Evolutionary conservation across 2,888 invertebrate species (phyloP).

Genomic region (Zele albiditarsus): DNA sequence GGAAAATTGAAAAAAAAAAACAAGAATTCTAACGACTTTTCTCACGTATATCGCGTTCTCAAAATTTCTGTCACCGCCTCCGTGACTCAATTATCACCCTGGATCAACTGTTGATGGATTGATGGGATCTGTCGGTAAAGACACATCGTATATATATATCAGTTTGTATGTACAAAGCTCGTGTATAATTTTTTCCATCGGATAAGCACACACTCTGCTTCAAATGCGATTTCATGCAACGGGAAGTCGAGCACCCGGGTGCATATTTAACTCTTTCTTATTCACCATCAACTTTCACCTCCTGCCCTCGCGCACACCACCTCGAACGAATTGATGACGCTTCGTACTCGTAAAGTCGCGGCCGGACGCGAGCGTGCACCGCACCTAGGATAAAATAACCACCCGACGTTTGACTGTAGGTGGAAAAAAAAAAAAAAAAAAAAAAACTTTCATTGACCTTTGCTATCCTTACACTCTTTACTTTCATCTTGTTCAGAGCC

Average conservation of each 20-base stretch:
- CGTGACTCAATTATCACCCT: constrained; percentile 23
- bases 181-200: constrained; percentile 25
- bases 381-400: constrained; percentile 22
- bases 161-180: neutral
- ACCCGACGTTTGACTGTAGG: neutral
- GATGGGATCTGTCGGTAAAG: constrained; percentile 4
- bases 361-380: constrained; percentile 21
- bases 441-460: constrained; percentile 30
- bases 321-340: constrained; percentile 28
- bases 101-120: constrained; percentile 6
- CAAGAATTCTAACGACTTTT: neutral
- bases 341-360: constrained; percentile 35
- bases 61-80: neutral
- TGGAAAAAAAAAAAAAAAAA: neutral
- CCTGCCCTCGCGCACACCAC: constrained; percentile 2
- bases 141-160: neutral
- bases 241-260: neutral
- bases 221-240: constrained; percentile 18
- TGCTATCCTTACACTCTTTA: constrained; percentile 18
- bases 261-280: neutral
- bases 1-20: neutral
- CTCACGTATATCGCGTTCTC: neutral
- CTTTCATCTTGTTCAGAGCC: constrained; percentile 4
- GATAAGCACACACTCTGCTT: constrained; percentile 15
- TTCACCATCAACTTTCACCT: neutral